Conservation (phyloP, 2,113 vertebrate genomes). For the Euleptes europaea region DNA sequence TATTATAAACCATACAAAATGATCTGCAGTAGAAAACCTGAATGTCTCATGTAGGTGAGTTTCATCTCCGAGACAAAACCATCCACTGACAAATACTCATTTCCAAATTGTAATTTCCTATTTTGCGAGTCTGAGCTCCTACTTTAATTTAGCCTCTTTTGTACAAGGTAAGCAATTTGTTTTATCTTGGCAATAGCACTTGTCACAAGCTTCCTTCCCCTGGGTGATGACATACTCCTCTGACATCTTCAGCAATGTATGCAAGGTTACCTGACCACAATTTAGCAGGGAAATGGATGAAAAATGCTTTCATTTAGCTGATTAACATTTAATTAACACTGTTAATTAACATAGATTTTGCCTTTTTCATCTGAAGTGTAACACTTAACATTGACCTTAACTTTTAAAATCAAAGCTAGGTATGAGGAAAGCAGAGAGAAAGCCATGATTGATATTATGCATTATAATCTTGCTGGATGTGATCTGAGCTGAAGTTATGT, state of each 20-base stretch:
- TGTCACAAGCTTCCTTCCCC: slow-evolving; percentile 49
- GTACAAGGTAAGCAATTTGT: slow-evolving; percentile 57
- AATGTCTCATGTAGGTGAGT: neutral
- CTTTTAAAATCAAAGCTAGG: slow-evolving; percentile 76
- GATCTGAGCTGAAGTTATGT: slow-evolving; percentile 74
- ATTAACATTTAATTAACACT: slow-evolving; percentile 82
- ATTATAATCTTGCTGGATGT: slow-evolving; percentile 72
- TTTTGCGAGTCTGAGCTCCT: slow-evolving; percentile 43
- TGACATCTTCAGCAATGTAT: slow-evolving; percentile 67
- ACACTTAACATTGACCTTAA: slow-evolving; percentile 79
- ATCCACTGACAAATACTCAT: neutral
- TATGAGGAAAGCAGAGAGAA: slow-evolving; percentile 70
- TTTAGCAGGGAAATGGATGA: slow-evolving; percentile 71
- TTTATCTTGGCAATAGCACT: slow-evolving; percentile 54
- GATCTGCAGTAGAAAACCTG: neutral
- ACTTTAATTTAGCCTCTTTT: slow-evolving; percentile 45
- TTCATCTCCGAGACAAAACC: neutral
- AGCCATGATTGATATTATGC: slow-evolving; percentile 76
- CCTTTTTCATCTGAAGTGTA: slow-evolving; percentile 75
- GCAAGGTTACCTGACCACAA: slow-evolving; percentile 70
- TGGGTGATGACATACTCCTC: slow-evolving; percentile 57
- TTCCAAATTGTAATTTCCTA: slow-evolving; percentile 31
- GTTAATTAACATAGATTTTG: slow-evolving; percentile 80
- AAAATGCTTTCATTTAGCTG: slow-evolving; percentile 79
- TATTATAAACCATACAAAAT: neutral